Evolutionary conservation across 2,797 vertebrate species (phyloP).

Genomic region (Argyrosomus regius): DNA sequence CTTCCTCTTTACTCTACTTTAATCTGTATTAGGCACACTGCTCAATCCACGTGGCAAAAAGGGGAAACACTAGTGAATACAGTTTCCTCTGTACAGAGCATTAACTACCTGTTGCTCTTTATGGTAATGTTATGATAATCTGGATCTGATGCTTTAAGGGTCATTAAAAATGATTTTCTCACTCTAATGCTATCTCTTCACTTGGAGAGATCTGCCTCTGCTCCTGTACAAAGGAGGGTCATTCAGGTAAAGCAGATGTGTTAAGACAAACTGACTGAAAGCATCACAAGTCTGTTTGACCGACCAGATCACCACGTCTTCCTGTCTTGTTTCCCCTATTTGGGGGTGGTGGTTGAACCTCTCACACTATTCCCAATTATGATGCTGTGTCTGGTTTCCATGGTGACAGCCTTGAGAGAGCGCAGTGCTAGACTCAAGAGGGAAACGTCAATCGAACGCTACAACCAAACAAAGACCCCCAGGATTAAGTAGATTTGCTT

Average conservation of each 20-base stretch:
- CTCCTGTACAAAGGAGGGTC: neutral
- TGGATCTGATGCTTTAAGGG: neutral
- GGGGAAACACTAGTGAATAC: neutral
- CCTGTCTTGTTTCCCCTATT: neutral
- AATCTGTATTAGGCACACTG: neutral
- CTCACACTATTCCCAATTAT: neutral
- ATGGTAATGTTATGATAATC: neutral
- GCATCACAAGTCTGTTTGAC: neutral
- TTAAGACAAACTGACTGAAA: neutral
- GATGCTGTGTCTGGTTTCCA: slow-evolving; percentile 61
- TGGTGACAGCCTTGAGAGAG: slow-evolving; percentile 52
- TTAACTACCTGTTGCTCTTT: neutral
- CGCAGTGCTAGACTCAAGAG: slow-evolving; percentile 30
- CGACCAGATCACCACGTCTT: neutral
- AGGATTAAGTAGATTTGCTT: neutral
- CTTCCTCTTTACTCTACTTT: neutral
- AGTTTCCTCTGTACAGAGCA: neutral
- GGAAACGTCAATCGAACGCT: slow-evolving; percentile 37
- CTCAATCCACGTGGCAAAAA: neutral
- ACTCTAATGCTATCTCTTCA: neutral
- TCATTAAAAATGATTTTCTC: neutral
- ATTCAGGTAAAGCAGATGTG: neutral
- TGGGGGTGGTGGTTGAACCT: neutral
- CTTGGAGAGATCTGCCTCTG: neutral
- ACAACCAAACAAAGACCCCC: slow-evolving; percentile 35